These are phyloP conservation scores for Antheraea pernyi DNA, from an alignment of 1,140 invertebrate genomes.

Conservation along the genomic window DNA sequence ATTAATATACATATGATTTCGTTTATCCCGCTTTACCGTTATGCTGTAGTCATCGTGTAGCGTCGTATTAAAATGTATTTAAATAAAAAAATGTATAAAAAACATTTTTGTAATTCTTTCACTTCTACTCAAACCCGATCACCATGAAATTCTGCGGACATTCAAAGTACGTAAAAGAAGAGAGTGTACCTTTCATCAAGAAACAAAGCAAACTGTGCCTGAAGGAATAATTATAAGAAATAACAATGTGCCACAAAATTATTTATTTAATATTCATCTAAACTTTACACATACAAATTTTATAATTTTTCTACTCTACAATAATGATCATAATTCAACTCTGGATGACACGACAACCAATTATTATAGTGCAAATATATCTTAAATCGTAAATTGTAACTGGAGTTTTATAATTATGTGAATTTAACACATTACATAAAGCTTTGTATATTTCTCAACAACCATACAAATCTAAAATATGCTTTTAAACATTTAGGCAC, in stretches of 20 bases:
- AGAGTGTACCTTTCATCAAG: no score
- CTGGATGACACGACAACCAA: background rate
- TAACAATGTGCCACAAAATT: background rate
- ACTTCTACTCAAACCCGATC: no score
- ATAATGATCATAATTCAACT: background rate
- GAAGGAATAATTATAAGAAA: background rate
- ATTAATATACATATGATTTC: no score
- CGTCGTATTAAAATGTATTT: no score
- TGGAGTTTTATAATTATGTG: background rate
- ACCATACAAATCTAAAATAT: background rate
- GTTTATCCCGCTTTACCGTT: no score
- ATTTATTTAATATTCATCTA: slow-evolving; percentile 2
- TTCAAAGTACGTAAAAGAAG: no score
- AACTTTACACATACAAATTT: background rate
- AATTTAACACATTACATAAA: background rate
- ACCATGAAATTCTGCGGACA: no score
- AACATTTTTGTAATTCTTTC: no score
- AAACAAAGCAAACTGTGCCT: no score
- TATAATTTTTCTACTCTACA: background rate
- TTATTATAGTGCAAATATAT: background rate
- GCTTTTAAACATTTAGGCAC: background rate
- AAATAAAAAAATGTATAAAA: no score
- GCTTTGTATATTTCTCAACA: background rate
- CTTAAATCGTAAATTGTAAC: background rate
- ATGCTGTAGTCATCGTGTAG: no score